Evolutionary conservation across 2,797 vertebrate species (phyloP), one percentile per base, ranked within the genome.

Genomic region (Eremophila alpestris): DNA sequence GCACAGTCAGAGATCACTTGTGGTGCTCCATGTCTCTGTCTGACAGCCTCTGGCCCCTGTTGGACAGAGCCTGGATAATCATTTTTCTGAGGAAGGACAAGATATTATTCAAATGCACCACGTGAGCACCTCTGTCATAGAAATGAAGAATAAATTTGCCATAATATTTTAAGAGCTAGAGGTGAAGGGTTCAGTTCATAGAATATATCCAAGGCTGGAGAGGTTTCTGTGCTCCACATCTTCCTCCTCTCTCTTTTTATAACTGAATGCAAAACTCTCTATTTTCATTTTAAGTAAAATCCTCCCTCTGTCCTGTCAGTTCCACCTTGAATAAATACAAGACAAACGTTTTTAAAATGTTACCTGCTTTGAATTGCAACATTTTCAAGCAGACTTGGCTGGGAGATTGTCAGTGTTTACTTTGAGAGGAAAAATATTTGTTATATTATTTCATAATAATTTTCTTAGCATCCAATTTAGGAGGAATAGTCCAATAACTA

Each of bases 251-350:
- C 38, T 38, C 30, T 59, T 52, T 26, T 80, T 94, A 18, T 56
- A 91, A 58, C 15, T 51, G 55, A 84, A 13, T 94, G 34, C 3
- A 40, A 94, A 95, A 40, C 19, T 89, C 73, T 94, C 90, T 48
- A 55, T 54, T 77, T 88, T 92, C 71, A 65, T 85, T 45, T 76
- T 45, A 69, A 64, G 45, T 22, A 60, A 86, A 93, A 88, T 48
- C 43, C 8, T 79, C 51, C 17, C 3, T 63, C 56, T 73, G 52
- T 89, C 7, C 49, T 86, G 52, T 52, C 73, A 81, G 59, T 92
- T 90, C 17, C 21, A 80, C 59, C 70, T 95, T 94, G 38, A 92
- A 95, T 92, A 95, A 95, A 64, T 76, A 24, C 16, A 79, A 51
- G 4, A 7, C 6, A 54, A 63, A 54, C 3, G 15, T 36, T 91